Evolutionary conservation across 1,140 invertebrate species (phyloP).

Genomic region (Melitaea cinxia): DNA sequence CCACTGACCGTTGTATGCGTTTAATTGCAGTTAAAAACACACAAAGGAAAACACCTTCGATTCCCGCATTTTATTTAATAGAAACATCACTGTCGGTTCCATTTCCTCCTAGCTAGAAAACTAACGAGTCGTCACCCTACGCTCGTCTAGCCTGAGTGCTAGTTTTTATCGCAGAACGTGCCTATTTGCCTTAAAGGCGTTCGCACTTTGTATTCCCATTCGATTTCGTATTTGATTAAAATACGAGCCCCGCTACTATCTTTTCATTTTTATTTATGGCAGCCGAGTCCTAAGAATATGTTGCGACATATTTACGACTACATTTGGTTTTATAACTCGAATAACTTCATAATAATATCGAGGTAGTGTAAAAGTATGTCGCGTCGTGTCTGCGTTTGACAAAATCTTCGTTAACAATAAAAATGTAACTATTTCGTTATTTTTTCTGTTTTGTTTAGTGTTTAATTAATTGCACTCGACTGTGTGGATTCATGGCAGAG

Average conservation of each 20-base stretch:
- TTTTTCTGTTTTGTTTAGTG: too few relatives aligned
- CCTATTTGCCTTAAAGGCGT: conserved; percentile 1
- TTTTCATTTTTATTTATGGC: conserved; percentile 7
- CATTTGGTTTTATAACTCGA: neutral
- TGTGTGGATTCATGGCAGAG: too few relatives aligned
- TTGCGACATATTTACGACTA: neutral
- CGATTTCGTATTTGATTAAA: conserved; percentile 8
- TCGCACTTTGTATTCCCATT: conserved; percentile 15
- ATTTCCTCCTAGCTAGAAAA: neutral
- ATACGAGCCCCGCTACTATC: conserved; percentile 2
- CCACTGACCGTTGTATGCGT: too few relatives aligned
- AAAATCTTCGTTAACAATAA: too few relatives aligned
- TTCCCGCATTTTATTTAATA: too few relatives aligned
- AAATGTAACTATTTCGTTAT: too few relatives aligned
- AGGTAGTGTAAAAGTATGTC: too few relatives aligned
- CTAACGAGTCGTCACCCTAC: neutral
- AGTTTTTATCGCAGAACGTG: conserved; percentile 11
- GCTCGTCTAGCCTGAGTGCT: neutral
- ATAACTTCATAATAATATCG: neutral
- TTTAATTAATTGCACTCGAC: too few relatives aligned
- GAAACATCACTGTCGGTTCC: neutral
- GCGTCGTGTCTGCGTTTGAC: too few relatives aligned
- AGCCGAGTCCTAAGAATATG: neutral
- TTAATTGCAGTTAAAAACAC: too few relatives aligned
- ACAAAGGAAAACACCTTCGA: too few relatives aligned